These are phyloP conservation scores for Tarsius wallacei DNA, from an alignment of 2,797 vertebrate genomes.

Conservation along the genomic window DNA sequence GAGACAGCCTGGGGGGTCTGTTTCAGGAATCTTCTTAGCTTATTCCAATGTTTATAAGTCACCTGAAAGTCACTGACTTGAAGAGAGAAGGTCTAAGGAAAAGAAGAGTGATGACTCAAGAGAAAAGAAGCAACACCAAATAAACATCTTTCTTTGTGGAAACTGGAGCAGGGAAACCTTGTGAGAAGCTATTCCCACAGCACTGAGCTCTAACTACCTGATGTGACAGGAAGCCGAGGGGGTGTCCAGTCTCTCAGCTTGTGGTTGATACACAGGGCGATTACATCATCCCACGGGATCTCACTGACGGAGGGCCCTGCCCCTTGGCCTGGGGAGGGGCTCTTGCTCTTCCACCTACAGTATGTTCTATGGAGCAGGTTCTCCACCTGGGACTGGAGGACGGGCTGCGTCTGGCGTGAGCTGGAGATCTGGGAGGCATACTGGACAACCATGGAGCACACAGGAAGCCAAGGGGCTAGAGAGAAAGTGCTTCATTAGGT, in stretches of 20 bases:
- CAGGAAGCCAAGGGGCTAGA: slow-evolving; percentile 94
- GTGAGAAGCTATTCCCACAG: not conserved
- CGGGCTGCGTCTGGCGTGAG: slow-evolving; percentile 91
- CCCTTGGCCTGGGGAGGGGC: not conserved
- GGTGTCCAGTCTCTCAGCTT: slow-evolving; percentile 96
- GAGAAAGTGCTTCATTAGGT: not conserved
- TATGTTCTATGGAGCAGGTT: slow-evolving; percentile 93
- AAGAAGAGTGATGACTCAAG: not conserved
- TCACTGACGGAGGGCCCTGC: slow-evolving; percentile 88
- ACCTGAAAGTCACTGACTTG: not conserved
- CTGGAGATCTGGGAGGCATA: slow-evolving; percentile 94
- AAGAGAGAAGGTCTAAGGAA: not conserved
- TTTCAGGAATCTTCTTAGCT: not conserved
- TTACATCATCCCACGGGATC: slow-evolving; percentile 96
- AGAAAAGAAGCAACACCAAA: not conserved
- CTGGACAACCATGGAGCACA: slow-evolving; percentile 93
- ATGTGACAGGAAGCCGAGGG: slow-evolving; percentile 88
- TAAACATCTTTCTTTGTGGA: not conserved
- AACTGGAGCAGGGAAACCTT: not conserved
- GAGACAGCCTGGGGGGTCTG: not conserved
- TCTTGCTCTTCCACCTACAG: slow-evolving; percentile 80
- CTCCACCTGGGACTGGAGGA: slow-evolving; percentile 95
- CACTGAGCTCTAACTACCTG: slow-evolving; percentile 87
- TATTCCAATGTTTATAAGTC: not conserved
- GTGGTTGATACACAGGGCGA: slow-evolving; percentile 96